Conservation (phyloP, 2,797 vertebrate species). For the Lacerta viridis region DNA sequence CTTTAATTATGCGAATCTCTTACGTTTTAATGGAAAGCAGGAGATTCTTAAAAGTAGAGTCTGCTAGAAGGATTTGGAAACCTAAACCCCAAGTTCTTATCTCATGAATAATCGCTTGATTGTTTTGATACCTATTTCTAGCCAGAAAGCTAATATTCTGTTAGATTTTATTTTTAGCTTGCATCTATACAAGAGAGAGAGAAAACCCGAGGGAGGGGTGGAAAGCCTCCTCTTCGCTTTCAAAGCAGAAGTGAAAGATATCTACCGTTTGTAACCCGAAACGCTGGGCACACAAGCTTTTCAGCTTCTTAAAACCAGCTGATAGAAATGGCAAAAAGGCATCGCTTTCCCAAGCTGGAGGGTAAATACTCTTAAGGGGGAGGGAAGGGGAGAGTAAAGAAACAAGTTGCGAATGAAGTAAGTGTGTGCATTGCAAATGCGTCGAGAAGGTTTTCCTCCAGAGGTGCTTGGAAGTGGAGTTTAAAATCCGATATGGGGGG, state of each 20-base stretch:
- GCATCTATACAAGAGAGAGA: background rate
- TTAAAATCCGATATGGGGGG: background rate
- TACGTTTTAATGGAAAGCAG: background rate
- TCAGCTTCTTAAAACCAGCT: slow-evolving; percentile 70
- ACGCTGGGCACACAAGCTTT: slow-evolving; percentile 71
- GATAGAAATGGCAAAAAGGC: slow-evolving; percentile 67
- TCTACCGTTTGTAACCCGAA: slow-evolving; percentile 79
- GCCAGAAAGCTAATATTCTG: background rate
- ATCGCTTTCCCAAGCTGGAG: slow-evolving; percentile 28
- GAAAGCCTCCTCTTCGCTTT: slow-evolving; percentile 43
- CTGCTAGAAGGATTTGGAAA: slow-evolving; percentile 58
- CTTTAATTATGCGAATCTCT: background rate
- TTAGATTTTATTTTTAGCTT: background rate
- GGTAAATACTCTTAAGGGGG: background rate
- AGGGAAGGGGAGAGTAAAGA: no score
- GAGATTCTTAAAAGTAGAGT: slow-evolving; percentile 10
- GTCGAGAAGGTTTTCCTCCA: slow-evolving; percentile 34
- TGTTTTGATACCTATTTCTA: background rate
- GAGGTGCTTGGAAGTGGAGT: slow-evolving; percentile 15
- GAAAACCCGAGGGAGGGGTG: background rate
- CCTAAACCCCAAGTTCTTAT: slow-evolving; percentile 55
- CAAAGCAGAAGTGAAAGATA: slow-evolving; percentile 84
- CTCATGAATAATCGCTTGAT: slow-evolving; percentile 29
- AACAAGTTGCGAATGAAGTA: slow-evolving; percentile 21
- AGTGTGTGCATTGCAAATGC: background rate